Evolutionary conservation across 2,113 vertebrate species (phyloP).

Genomic region (Bos indicus): DNA sequence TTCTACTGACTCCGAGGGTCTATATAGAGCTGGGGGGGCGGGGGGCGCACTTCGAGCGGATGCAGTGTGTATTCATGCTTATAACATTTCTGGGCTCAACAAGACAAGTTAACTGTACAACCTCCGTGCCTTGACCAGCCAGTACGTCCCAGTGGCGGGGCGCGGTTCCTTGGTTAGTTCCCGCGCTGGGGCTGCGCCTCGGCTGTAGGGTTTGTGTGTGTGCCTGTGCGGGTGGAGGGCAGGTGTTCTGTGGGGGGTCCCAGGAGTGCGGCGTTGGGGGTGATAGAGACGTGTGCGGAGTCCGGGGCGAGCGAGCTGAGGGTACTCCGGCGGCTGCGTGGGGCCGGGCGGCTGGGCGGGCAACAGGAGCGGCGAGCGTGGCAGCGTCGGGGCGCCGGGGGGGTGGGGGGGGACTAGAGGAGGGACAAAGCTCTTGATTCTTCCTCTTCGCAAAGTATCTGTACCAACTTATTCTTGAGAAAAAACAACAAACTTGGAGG

Average conservation of each 20-base stretch:
- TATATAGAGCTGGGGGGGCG: background rate
- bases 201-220: background rate
- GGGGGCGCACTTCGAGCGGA: background rate
- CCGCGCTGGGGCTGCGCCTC: background rate
- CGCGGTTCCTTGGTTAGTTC: background rate
- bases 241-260: accelerated
- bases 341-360: accelerated
- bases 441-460: background rate
- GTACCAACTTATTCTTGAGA: background rate
- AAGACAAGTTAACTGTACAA: background rate
- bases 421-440: background rate
- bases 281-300: too few species aligned
- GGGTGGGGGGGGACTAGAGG: background rate
- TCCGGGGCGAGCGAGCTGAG: accelerated
- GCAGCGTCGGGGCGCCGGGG: accelerated
- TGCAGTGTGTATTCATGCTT: background rate
- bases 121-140: too few species aligned
- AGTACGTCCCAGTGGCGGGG: accelerated
- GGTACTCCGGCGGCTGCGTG: accelerated
- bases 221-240: accelerated
- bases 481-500: background rate
- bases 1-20: background rate
- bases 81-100: background rate
- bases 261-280: background rate
- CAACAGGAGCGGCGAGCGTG: accelerated